These are phyloP conservation scores for Pomacea canaliculata DNA, from an alignment of 2,888 invertebrate genomes.

Conservation along the genomic window DNA sequence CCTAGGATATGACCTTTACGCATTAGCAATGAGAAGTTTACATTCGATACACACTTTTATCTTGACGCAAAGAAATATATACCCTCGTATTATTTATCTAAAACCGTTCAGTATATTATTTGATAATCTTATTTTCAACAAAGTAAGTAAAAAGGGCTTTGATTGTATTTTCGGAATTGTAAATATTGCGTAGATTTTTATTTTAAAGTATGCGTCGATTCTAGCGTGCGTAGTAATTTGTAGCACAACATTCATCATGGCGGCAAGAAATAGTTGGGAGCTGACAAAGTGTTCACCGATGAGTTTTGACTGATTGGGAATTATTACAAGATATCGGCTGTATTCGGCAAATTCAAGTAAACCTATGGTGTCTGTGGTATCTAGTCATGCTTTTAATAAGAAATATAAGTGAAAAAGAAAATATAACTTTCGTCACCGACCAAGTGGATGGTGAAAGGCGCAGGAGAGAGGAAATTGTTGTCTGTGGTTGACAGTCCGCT, in stretches of 20 bases:
- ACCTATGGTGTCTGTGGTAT: too few species aligned
- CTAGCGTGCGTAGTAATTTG: conserved; percentile 1
- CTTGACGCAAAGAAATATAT: conserved; percentile 4
- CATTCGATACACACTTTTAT: neutral
- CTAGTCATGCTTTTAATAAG: too few species aligned
- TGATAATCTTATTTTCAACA: neutral
- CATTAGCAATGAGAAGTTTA: conserved; percentile 9
- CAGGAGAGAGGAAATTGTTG: too few species aligned
- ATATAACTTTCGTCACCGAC: too few species aligned
- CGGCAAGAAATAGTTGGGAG: conserved; percentile 14
- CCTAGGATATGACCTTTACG: conserved; percentile 26
- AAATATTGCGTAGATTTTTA: neutral
- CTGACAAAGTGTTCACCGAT: neutral
- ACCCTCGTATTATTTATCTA: neutral
- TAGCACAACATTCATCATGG: conserved; percentile 21
- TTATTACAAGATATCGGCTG: too few species aligned
- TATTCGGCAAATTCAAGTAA: too few species aligned
- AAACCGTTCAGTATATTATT: neutral
- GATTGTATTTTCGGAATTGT: neutral
- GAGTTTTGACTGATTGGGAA: too few species aligned
- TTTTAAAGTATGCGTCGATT: neutral
- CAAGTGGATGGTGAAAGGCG: too few species aligned
- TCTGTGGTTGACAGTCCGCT: too few species aligned
- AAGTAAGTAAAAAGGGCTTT: neutral
- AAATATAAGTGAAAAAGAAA: too few species aligned